Evolutionary conservation across 2,113 vertebrate genomes (phyloP).

Genomic region (Microcebus griseorufus): DNA sequence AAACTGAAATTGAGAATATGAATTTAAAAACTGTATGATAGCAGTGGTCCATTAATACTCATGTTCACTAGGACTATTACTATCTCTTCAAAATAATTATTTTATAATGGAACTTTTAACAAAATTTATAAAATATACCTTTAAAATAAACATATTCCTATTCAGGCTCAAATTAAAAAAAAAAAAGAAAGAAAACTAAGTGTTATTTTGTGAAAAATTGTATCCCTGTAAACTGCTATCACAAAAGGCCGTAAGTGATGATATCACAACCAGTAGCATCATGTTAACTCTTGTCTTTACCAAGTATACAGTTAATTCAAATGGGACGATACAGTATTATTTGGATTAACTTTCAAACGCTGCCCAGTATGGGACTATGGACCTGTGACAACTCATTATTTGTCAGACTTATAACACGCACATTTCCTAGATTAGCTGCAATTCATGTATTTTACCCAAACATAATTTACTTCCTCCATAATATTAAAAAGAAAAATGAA

Average conservation of each 20-base stretch:
- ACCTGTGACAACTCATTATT: background rate
- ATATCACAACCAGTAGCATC: too few relatives aligned
- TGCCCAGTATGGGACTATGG: background rate
- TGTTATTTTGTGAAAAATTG: background rate
- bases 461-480: background rate
- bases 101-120: background rate
- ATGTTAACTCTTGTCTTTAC: background rate
- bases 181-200: background rate
- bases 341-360: background rate
- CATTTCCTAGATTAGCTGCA: background rate
- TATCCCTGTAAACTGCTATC: background rate
- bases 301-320: background rate
- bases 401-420: background rate
- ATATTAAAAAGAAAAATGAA: background rate
- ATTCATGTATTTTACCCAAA: background rate
- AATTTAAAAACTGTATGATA: background rate
- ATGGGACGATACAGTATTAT: background rate
- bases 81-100: background rate
- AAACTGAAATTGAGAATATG: background rate
- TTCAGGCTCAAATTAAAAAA: background rate
- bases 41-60: background rate
- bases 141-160: background rate
- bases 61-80: background rate
- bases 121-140: background rate
- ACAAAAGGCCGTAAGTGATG: background rate